Evolutionary conservation across 2,113 vertebrate species (phyloP), one percentile per base, ranked within the genome.

Genomic region (Zeus faber): DNA sequence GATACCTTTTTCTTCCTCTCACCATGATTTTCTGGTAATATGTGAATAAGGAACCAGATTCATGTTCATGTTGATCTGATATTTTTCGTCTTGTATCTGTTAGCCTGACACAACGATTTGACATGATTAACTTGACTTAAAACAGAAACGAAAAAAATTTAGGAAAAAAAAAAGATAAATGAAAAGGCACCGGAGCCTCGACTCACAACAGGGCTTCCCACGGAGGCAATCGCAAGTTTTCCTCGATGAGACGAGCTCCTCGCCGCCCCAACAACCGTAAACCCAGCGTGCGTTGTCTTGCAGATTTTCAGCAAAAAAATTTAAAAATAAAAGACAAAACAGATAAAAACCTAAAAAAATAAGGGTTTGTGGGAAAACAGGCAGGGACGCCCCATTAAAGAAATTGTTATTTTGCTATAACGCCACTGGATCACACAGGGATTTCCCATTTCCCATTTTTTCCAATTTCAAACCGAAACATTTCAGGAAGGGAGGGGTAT

Each of bases 351-450:
- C n/a, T n/a, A 67, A 73, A 70, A 80, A 61, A 8, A 71, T 79
- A 81, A 66, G 67, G 63, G 67, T 75, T 81, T 72, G 58, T 14
- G 23, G 58, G 49, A 54, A 73, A 65, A 68, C 45, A 67, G 62
- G 62, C 49, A 58, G 54, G 54, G 67, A 72, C 70, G 73, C 49
- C 57, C 78, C 87, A 88, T 89, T 89, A 86, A 88, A 85, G 74
- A 76, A 83, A 87, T 76, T 74, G 75, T 84, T 82, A 76, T 84
- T 87, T 79, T 85, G 77, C 85, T 83, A 77, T 57, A n/a, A n/a
- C n/a, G 68, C 66, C 7, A 18, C 39, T 10, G 47, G 67, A 76
- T 79, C 71, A 68, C 67, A 73, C 77, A 49, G 43, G 68, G 67
- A 80, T 74, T 84, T 77, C 72, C 82, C 79, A 71, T 70, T 73